Evolutionary conservation across 2,797 vertebrate species (phyloP), one percentile per base, ranked within the genome.

Genomic region (Meda fulgida): DNA sequence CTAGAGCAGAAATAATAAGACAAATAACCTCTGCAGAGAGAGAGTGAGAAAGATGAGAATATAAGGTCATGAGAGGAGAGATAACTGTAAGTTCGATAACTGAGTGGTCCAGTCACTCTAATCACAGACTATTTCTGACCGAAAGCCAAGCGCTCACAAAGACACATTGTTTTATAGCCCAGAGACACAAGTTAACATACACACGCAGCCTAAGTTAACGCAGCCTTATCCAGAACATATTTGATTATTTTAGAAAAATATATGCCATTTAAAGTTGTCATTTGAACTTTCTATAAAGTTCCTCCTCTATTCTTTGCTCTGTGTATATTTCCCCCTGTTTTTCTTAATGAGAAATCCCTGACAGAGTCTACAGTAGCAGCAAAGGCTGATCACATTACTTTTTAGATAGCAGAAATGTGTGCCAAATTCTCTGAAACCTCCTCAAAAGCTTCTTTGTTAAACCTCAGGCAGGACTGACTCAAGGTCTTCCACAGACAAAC

Each of bases 91-190:
- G 71, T 83, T 46, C 29, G 76, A 87, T 85, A 75, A 85, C 81
- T 60, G 75, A 84, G 58, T 6, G 34, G 29, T 46, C 71, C 43
- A 70, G 63, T 87, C 84, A 70, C 60, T 87, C 80, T 78, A 85
- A 87, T 88, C 82, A 84, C 77, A 86, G 66, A 48, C 86, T 80
- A 87, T 91, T 91, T 93, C 88, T 92, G 89, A 91, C 79, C 58
- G 86, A 88, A 86, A 86, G 92, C 89, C 92, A 89, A 88, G 83
- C 76, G 89, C 92, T 91, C 88, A 95, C 94, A 96, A 95, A 94
- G 94, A 90, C 92, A 91, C 93, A 93, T 94, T 95, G 94, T 95
- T 66, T 89, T 48, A 79, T 84, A 88, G 91, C 90, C 92, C 85
- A 94, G 88, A 90, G 87, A 80, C 90, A 92, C 87, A 90, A 11